phyloP scores from a whole-genome alignment of 2,888 invertebrate genomes.

The Drosophila anceps region DNA sequence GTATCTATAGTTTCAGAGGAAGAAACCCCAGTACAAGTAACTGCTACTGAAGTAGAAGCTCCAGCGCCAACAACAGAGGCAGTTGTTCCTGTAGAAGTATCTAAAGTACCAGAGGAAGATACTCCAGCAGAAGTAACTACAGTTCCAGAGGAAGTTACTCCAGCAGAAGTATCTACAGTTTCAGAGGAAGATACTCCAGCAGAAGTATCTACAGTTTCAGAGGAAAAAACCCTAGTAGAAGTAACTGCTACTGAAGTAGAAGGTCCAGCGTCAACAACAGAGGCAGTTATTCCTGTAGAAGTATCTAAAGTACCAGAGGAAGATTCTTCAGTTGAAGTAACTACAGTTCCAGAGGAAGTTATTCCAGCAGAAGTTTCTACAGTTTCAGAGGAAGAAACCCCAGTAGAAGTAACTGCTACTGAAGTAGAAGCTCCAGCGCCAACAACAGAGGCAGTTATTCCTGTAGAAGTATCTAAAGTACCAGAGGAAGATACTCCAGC shows the following conservation, averaged over 20 bases:
- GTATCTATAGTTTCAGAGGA: too few relatives aligned
- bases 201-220: too few relatives aligned
- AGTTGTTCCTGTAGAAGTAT: not conserved
- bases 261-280: too few relatives aligned
- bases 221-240: too few relatives aligned
- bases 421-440: too few relatives aligned
- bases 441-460: not conserved
- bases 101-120: not conserved
- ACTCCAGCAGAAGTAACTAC: not conserved
- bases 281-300: too few relatives aligned
- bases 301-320: too few relatives aligned
- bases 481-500: not conserved
- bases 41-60: not conserved
- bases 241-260: too few relatives aligned
- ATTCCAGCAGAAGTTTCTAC: not conserved
- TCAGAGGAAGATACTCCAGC: not conserved
- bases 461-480: not conserved
- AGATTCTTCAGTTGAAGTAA: too few relatives aligned
- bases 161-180: not conserved
- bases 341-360: not conserved
- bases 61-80: not conserved
- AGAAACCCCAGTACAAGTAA: not conserved
- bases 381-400: too few relatives aligned
- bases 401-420: not conserved
- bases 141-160: not conserved